A percentile compares a stretch with the other conserved stretches of the same genome.
Conservation (phyloP, 2,888 invertebrate genomes). For the Dione vanillae region DNA sequence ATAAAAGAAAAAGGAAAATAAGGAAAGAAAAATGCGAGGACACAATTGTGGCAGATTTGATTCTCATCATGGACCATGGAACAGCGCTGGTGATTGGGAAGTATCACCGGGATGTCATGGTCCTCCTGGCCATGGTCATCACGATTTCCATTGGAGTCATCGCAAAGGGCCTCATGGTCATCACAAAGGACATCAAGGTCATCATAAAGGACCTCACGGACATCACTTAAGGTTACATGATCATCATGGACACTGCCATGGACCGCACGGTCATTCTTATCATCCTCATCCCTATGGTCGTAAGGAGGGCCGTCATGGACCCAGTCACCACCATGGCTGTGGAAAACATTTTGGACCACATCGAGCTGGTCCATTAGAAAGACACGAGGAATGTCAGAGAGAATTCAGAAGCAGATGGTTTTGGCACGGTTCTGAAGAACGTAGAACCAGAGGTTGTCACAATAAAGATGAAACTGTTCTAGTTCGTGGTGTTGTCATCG, state of each 20-base stretch:
- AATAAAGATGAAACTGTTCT: slow-evolving; percentile 30
- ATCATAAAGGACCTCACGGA: slow-evolving; percentile 30
- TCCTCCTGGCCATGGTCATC: slow-evolving; percentile 10
- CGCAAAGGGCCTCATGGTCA: no score
- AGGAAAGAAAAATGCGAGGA: slow-evolving; percentile 21
- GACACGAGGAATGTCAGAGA: slow-evolving; percentile 7
- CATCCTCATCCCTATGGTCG: not conserved
- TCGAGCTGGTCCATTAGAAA: slow-evolving; percentile 14
- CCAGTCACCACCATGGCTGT: not conserved
- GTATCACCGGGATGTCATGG: slow-evolving; percentile 18
- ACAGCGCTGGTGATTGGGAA: not conserved
- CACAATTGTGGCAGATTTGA: slow-evolving; percentile 7
- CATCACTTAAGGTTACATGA: slow-evolving; percentile 8
- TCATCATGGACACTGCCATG: slow-evolving; percentile 30
- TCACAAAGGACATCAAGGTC: slow-evolving; percentile 9
- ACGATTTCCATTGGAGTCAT: not conserved
- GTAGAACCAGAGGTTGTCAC: slow-evolving; percentile 8
- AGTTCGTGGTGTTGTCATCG: slow-evolving; percentile 35
- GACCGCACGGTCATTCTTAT: slow-evolving; percentile 22
- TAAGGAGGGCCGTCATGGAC: not conserved
- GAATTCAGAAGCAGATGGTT: slow-evolving; percentile 19
- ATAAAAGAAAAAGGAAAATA: not conserved
- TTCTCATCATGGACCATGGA: slow-evolving; percentile 17
- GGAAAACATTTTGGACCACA: slow-evolving; percentile 11
- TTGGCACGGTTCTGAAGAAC: slow-evolving; percentile 9